A percentile compares a stretch with the other conserved stretches of the same genome.
phyloP scores from a whole-genome alignment of 1,140 invertebrate species.

The Neodiprion fabricii region DNA sequence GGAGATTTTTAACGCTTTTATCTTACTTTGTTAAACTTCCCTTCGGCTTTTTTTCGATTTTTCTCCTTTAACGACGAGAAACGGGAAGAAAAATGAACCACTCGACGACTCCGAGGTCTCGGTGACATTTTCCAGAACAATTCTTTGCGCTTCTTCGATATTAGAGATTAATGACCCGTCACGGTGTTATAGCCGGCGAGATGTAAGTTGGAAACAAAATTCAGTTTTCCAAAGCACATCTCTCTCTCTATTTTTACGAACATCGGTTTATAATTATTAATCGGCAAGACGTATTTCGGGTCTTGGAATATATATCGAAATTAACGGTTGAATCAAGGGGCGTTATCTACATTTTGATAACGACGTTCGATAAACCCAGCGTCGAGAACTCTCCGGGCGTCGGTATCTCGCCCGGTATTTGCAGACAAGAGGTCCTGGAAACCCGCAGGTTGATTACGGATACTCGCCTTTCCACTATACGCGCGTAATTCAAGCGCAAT shows the following conservation, averaged over 20 bases:
- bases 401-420: not conserved
- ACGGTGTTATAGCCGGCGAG: too few species aligned
- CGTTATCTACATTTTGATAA: not conserved
- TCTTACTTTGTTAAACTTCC: not conserved
- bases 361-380: not conserved
- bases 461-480: too few species aligned
- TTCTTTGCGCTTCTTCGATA: not conserved
- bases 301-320: slow-evolving; percentile 4
- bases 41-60: not conserved
- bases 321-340: not conserved
- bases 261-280: too few species aligned
- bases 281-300: not conserved
- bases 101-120: not conserved
- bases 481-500: too few species aligned
- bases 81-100: not conserved
- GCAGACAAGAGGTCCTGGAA: not conserved
- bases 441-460: too few species aligned
- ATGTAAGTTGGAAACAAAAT: too few species aligned
- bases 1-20: not conserved
- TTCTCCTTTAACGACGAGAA: not conserved
- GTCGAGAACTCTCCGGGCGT: not conserved
- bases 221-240: too few species aligned
- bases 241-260: too few species aligned
- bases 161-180: not conserved
- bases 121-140: not conserved